phyloP scores from a whole-genome alignment of 2,888 invertebrate genomes.

The Dugesia japonica region DNA sequence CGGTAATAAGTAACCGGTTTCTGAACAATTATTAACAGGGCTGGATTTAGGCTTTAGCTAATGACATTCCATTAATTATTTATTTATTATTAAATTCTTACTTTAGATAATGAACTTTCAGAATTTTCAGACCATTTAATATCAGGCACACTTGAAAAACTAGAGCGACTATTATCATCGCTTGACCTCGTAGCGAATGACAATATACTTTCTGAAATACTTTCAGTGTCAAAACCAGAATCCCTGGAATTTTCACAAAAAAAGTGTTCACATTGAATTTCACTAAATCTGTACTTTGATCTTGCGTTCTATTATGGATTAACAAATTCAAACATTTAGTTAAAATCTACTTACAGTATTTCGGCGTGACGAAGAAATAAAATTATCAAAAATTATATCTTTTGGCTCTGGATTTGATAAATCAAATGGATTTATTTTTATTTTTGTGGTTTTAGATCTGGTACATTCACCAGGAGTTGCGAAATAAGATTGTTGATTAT shows the following conservation, averaged over 20 bases:
- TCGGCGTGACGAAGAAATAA: background rate
- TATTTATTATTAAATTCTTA: background rate
- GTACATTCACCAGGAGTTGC: background rate
- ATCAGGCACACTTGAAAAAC: background rate
- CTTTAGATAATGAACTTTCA: background rate
- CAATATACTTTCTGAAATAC: background rate
- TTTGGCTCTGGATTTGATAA: background rate
- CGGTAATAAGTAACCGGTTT: constrained; percentile 13
- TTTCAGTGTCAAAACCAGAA: background rate
- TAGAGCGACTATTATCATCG: background rate
- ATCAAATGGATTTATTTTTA: background rate
- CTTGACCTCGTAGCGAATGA: background rate
- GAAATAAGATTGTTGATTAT: background rate
- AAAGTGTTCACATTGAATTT: too few species aligned
- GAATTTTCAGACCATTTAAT: background rate
- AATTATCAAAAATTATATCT: background rate
- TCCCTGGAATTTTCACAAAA: background rate
- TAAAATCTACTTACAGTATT: background rate
- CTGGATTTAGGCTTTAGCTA: background rate
- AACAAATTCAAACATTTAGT: background rate
- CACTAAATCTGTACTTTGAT: too few species aligned
- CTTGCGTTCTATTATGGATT: too few species aligned
- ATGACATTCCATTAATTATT: background rate
- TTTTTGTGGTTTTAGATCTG: background rate
- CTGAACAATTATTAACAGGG: background rate